Base-by-base conservation (phyloP, 2,888 invertebrate species). In the Mythimna impura region DNA sequence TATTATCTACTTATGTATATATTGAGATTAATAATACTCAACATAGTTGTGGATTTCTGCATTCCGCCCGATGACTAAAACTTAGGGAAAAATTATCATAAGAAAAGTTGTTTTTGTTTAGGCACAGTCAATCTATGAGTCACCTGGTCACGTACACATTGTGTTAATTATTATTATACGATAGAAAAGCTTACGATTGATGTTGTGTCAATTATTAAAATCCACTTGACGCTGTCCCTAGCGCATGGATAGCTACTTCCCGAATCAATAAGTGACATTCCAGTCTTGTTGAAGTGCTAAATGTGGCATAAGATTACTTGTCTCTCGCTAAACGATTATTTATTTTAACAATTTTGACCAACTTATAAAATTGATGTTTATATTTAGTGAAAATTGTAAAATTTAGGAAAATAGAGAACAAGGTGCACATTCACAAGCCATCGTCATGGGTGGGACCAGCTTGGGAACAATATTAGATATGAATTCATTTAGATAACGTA, bases 21-120 rank as follows among this genome's bases (percentile, higher is more conserved):
- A 95, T 95, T 94, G 95, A 94, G 92, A 90, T 88, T 94, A 91
- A 93, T 93, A 95, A 95, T 95, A 96, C 95, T 96, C 95, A 95
- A 95, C 95, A 94, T 96, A 95, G 96, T 96, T 96, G 96, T 96
- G 96, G 96, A 96, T 96, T 95, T 96, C 95, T 95, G 96, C 96
- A 96, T 96, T 96, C 96, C 96, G 96, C 96, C 96, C 96, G 95
- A 95, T 94, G 96, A 96, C 96, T 95, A 95, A 95, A 96, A 94
- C 92, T 93, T 93, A 93, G 93, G 95, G 95, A 90, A 85, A 94
- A 92, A 91, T 93, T 92, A 93, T 93, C 89, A 86, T 93, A 93
- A 92, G 92, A 90, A 92, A 92, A 91, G 89, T 92, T 90, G 89
- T 93, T 92, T 89, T 90, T 89, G 88, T 90, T 89, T 89, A 90